Percentiles rank a stretch among this genome's conserved stretches.
phyloP scores from a whole-genome alignment of 2,113 vertebrate genomes.

The Bagarius yarrelli region DNA sequence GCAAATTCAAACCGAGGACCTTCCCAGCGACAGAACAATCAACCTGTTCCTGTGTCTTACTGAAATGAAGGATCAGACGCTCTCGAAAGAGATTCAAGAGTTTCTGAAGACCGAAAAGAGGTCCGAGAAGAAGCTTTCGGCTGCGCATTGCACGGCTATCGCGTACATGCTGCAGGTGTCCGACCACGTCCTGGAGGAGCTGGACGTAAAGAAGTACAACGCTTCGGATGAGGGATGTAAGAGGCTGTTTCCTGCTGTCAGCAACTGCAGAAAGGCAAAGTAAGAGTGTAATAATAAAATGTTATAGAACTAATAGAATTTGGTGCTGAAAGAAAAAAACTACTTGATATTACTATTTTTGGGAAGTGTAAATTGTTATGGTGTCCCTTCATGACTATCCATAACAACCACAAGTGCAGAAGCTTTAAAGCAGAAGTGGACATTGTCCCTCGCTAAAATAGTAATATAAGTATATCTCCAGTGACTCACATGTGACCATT shows the following conservation, averaged over 20 bases:
- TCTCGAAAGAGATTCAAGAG: constrained; percentile 23
- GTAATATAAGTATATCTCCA: background rate
- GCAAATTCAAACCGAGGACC: constrained; percentile 37
- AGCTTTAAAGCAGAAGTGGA: background rate
- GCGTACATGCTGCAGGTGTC: constrained; percentile 39
- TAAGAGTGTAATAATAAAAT: background rate
- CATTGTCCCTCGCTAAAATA: background rate
- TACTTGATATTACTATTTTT: background rate
- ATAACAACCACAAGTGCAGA: background rate
- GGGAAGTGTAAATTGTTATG: background rate
- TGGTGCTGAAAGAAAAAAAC: too few species aligned
- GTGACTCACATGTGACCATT: background rate
- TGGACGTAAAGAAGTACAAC: constrained; percentile 32
- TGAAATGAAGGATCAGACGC: constrained; percentile 27
- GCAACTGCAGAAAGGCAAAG: constrained; percentile 38
- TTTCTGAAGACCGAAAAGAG: constrained; percentile 10
- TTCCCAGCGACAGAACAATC: constrained; percentile 6
- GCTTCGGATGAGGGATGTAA: constrained; percentile 25
- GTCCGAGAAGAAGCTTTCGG: constrained; percentile 1
- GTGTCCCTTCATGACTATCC: background rate
- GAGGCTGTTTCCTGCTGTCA: constrained; percentile 33
- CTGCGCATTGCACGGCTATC: constrained; percentile 36
- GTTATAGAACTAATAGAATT: background rate
- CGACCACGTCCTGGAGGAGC: constrained; percentile 34
- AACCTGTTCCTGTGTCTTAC: constrained; percentile 32